A percentile compares a stretch with the other conserved stretches of the same genome.
These are phyloP conservation scores for Podilymbus podiceps DNA, from an alignment of 2,113 vertebrate species.

Conservation along the genomic window DNA sequence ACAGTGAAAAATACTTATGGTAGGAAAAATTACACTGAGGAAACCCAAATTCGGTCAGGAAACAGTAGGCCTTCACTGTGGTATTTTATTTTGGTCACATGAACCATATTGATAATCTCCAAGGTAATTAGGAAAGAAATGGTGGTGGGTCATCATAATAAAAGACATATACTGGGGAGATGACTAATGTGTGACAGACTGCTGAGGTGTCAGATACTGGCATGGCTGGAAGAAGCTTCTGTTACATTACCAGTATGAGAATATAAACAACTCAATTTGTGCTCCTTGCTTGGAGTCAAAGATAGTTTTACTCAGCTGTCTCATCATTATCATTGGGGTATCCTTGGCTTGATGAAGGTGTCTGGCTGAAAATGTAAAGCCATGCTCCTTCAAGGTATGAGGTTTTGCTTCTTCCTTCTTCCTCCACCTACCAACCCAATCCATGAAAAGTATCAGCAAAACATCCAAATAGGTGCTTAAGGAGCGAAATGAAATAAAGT, in stretches of 20 bases:
- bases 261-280: background rate
- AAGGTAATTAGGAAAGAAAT: background rate
- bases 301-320: background rate
- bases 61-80: background rate
- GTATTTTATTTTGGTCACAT: background rate
- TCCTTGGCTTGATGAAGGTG: background rate
- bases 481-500: background rate
- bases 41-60: background rate
- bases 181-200: background rate
- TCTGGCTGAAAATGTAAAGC: background rate
- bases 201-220: background rate
- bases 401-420: background rate
- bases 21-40: background rate
- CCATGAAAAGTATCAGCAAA: background rate
- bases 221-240: background rate
- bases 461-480: background rate
- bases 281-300: background rate
- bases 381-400: background rate
- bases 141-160: background rate
- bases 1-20: background rate
- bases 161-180: background rate
- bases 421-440: background rate
- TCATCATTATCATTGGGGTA: background rate
- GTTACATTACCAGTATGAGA: background rate
- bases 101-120: background rate